Conservation (phyloP, 2,888 invertebrate species). For the Sceliomorpha sp. region DNA sequence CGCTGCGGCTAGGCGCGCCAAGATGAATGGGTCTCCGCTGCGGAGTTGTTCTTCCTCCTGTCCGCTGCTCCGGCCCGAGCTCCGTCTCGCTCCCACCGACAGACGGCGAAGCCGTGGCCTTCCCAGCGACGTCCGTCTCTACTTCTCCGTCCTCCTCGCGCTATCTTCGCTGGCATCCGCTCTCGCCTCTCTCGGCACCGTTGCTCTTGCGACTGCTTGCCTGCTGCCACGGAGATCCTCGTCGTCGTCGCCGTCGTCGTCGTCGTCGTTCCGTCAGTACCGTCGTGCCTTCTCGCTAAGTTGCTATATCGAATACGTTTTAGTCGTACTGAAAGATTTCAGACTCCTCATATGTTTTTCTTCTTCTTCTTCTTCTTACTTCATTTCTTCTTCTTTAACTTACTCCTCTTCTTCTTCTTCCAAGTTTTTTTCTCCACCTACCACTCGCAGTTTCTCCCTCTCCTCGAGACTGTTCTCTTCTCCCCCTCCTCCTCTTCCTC, state of each 20-base stretch:
- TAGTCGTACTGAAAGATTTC: conserved; percentile 14
- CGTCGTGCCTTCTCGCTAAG: conserved; percentile 65
- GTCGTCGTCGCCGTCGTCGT: conserved; percentile 54
- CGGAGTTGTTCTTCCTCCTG: conserved; percentile 54
- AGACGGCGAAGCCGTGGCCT: conserved; percentile 24
- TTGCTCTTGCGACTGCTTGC: conserved; percentile 41
- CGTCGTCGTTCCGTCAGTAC: conserved; percentile 52
- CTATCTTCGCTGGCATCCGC: conserved; percentile 34
- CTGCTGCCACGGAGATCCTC: conserved; percentile 50
- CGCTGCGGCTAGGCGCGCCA: conserved; percentile 76
- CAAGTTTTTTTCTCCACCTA: neutral
- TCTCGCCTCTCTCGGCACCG: conserved; percentile 41
- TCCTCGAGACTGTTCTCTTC: too few relatives aligned
- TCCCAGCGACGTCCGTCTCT: conserved; percentile 25
- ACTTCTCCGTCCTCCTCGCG: conserved; percentile 41
- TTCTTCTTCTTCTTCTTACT: conserved; percentile 20
- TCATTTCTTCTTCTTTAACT: conserved; percentile 1
- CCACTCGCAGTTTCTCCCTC: conserved; percentile 34
- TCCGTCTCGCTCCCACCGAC: conserved; percentile 43
- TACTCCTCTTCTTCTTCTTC: conserved; percentile 9
- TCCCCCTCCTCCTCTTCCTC: conserved; percentile 8
- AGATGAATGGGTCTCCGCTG: conserved; percentile 78
- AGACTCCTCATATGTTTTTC: conserved; percentile 9
- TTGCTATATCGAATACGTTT: conserved; percentile 59
- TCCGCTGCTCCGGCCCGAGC: conserved; percentile 51